Percentiles rank a stretch among this genome's conserved stretches.
Evolutionary conservation across 2,113 vertebrate species (phyloP).

Genomic region (Erythrocercus mccallii): DNA sequence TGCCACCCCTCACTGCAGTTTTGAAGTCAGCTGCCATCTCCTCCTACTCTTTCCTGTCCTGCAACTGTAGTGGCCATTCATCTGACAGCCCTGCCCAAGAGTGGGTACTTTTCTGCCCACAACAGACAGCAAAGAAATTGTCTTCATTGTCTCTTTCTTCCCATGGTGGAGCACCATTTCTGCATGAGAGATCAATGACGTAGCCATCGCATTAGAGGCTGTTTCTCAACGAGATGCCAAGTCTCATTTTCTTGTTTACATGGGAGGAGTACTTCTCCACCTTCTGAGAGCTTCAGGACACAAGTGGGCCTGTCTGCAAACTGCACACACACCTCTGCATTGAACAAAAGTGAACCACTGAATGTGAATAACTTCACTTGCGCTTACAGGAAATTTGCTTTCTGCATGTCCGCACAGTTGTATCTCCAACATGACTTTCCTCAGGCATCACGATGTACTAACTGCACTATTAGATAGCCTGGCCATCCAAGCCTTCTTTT

Average conservation of each 20-base stretch:
- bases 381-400: not conserved
- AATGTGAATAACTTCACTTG: not conserved
- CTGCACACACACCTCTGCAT: not conserved
- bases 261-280: not conserved
- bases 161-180: not conserved
- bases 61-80: not conserved
- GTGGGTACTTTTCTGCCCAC: not conserved
- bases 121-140: not conserved
- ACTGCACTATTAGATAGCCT: not conserved
- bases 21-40: not conserved
- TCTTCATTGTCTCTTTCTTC: not conserved
- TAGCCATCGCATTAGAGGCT: not conserved
- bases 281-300: not conserved
- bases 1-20: not conserved
- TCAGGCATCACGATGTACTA: not conserved
- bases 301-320: not conserved
- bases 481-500: not conserved
- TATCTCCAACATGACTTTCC: not conserved
- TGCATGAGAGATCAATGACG: accelerated
- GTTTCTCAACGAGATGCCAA: not conserved
- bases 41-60: not conserved
- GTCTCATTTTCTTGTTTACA: not conserved
- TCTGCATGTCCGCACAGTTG: not conserved
- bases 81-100: not conserved
- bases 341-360: not conserved